Base-by-base conservation (phyloP, 2,113 vertebrate genomes). In the Dasyurus viverrinus region DNA sequence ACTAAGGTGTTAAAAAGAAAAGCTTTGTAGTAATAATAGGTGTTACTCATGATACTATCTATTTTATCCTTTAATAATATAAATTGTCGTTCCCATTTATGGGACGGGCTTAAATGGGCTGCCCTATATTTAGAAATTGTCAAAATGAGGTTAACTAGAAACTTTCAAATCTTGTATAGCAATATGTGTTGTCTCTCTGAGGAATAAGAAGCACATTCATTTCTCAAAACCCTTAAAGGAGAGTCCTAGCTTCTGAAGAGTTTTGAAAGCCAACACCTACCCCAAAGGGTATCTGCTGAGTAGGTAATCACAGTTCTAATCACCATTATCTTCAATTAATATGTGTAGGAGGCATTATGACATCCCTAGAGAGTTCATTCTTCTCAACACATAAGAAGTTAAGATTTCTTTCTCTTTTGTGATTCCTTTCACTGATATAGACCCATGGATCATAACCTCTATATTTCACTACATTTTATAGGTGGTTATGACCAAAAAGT, bases 41-140 rank as follows among this genome's bases (percentile, higher is more conserved):
- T 95, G 95, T 97, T 97, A 97, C 96, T 97, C 97, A 96, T 36
- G 94, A 36, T 91, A 93, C 94, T 90, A 94, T 92, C 91, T 94
- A n/a, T 96, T 95, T 96, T 91, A 96, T 96, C 95, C 95, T 95
- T 6, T 97, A 96, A 97, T 92, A 97, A 95, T 93, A 94, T 96
- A 94, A 97, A 96, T 94, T 96, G 89, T 11, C 50, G 50, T 52
- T 9, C 50, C 96, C 95, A 90, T 97, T 95, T 97, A 97, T 95
- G 97, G 97, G 95, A 93, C 96, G 90, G 95, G 95, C 92, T 97
- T 96, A 96, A 97, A 89, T 93, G 96, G 55, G 93, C 93, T 97
- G 98, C 96, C 97, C 98, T 97, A 95, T 97, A 97, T 98, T 94
- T 95, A 95, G 96, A 95, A 96, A 92, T 91, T 96, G 95, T 93